A percentile compares a stretch with the other conserved stretches of the same genome.
phyloP scores from a whole-genome alignment of 2,113 vertebrate species.

The Eclectus roratus region DNA sequence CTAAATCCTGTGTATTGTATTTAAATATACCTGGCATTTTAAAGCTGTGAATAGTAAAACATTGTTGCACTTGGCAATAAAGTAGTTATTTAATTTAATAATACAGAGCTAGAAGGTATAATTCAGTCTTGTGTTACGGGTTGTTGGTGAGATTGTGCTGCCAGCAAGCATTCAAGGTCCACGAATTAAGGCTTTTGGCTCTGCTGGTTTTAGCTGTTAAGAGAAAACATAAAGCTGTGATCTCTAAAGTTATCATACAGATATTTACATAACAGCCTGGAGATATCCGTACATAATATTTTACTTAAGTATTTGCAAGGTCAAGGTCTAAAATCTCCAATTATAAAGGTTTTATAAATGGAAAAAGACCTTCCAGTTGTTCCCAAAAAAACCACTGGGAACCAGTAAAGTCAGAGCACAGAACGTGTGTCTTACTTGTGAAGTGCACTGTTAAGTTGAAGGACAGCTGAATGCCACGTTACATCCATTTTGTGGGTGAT shows the following conservation, averaged over 20 bases:
- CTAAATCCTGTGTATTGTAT: background rate
- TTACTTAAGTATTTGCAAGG: background rate
- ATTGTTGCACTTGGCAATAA: background rate
- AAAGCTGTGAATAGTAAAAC: background rate
- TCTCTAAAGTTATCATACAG: background rate
- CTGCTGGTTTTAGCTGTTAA: background rate
- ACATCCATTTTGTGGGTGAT: fast-evolving
- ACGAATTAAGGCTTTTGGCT: background rate
- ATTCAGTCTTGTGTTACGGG: background rate
- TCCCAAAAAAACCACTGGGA: background rate
- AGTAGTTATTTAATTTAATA: background rate
- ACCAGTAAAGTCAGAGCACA: background rate
- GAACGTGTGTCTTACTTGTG: fast-evolving
- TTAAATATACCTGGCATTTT: background rate
- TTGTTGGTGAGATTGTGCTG: background rate
- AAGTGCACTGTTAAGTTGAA: fast-evolving
- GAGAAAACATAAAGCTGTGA: background rate
- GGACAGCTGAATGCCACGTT: background rate
- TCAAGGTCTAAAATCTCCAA: background rate
- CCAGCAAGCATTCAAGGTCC: background rate
- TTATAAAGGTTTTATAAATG: background rate
- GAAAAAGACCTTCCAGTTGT: background rate
- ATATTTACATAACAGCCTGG: background rate
- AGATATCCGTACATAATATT: background rate
- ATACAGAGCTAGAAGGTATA: background rate